Evolutionary conservation across 2,797 vertebrate genomes (phyloP), one percentile per base, ranked within the genome.

Genomic region (Argyrosomus regius): DNA sequence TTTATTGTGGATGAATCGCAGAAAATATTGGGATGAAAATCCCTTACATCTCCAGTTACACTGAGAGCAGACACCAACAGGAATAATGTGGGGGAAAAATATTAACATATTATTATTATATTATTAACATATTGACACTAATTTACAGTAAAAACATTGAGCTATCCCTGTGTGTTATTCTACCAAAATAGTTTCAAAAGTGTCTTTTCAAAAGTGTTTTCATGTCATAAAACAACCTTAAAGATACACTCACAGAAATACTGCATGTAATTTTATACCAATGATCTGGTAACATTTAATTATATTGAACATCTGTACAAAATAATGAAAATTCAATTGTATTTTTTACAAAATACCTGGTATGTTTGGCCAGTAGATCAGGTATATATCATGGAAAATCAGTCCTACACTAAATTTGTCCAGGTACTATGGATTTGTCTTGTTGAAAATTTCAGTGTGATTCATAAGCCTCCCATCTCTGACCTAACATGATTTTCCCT

Each of bases 281-380:
- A 6, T 14, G 70, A 57, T 3, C 26, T 73, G 8, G 24, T 41
- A 24, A 67, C n/a, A 17, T 56, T 77, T n/a, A n/a, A 77, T 73
- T 13, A 65, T 65, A 7, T 11, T 52, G 26, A 81, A 69, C 10
- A 76, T 61, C 13, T 64, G 50, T 59, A 73, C 14, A 79, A 74
- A 69, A 22, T 52, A 4, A 22, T 80, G 9, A 20, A 56, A 56
- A 39, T 68, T 41, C 6, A 31, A 6, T 68, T 17, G 43, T 43
- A 39, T 77, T 24, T 66, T 48, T 53, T 45, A 60, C n/a, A 74
- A 67, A 61, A 58, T 50, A 54, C 52, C 9, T 18, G 3, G 14
- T 50, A 22, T 57, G 22, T 66, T 67, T 70, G 50, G 43, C 61
- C 48, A 73, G 31, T 49, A 66, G 2, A 68, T 41, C n/a, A 62